Base-by-base conservation (phyloP, 2,113 vertebrate genomes). In the Nothocercus julius region DNA sequence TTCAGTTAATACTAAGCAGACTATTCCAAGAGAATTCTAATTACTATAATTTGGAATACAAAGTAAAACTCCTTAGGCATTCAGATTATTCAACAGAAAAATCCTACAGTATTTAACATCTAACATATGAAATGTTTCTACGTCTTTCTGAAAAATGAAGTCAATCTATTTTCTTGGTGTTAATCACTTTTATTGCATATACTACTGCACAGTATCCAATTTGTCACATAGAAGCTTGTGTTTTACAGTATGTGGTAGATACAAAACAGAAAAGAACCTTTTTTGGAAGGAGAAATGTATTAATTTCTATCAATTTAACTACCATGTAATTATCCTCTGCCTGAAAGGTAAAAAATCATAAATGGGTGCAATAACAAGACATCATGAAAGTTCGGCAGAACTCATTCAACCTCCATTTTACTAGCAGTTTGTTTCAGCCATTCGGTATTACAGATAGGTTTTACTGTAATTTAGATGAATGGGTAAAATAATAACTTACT, bases 311-410 rank as follows among this genome's bases (percentile, higher is more conserved):
- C 47, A 63, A 89, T 95, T 92, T 93, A 93, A 93, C 68, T 92
- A 87, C 66, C 42, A 30, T 90, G 38, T 94, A 97, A 96, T 96
- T 94, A 93, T 95, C n/a, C 17, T 85, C 83, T 62, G 24, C 72
- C 85, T 95, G 94, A 95, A 87, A 93, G 72, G 92, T 92, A 93
- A 95, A 87, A 96, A 91, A 77, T 85, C 49, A 93, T 85, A 91
- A 97, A 96, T 94, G 45, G 6, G 51, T 93, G 72, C 64, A 95
- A 83, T 96, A 92, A 92, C 90, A 82, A 87, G 59, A 53, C 56
- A 87, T 61, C 70, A 66, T 91, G 56, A 94, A 87, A 44, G 74
- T 93, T 87, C 64, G 89, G 56, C 85, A 87, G 59, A 84, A 44
- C 34, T 92, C 30, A 32, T 87, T 94, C 7, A 15, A 63, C 62